Evolutionary conservation across 1,140 invertebrate species (phyloP), one percentile per base, ranked within the genome.

Genomic region (Rhopalosiphum padi): DNA sequence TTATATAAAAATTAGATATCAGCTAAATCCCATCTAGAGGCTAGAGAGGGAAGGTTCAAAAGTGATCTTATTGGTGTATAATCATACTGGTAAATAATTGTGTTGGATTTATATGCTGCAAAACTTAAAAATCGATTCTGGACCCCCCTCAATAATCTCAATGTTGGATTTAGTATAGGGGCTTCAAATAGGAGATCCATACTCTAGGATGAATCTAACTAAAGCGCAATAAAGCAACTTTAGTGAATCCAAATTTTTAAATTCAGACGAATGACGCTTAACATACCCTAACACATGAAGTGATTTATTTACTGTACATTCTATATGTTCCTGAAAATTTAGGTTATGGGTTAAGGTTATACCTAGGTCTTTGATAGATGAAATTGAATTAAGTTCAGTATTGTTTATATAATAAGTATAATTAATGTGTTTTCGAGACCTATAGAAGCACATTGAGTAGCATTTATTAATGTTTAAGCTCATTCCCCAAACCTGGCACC

Each of bases 131-230:
- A 88, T 88, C 86, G 86, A 1, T 88, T 88, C 46, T 88, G 86
- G n/a, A 88, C n/a, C 91, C 91, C 60, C 60, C 68, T 93, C 91
- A 51, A 93, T 93, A 51, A 83, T 68, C 37, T 93, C 82, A 11
- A 43, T 93, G n/a, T 83, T 35, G 21, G 60, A 93, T 11, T 68
- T 82, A 82, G 91, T 85, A 82, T 48, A 86, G 23, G 77, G 91
- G 23, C 35, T 60, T 68, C 91, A 77, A 48, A 93, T 93, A 82
- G 82, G 91, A 82, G 91, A 93, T 55, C 91, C 91, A 86, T 93
- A 93, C 82, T 93, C 77, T 82, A 93, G 68, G 60, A 93, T 77
- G 60, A 41, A 83, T 25, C 91, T 46, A 37, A 93, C 91, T 37
- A 93, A 51, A 82, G 91, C 41, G 35, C 60, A 46, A 93, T 93